These are phyloP conservation scores for Ariolimax columbianus DNA, from an alignment of 2,888 invertebrate genomes.

Conservation along the genomic window DNA sequence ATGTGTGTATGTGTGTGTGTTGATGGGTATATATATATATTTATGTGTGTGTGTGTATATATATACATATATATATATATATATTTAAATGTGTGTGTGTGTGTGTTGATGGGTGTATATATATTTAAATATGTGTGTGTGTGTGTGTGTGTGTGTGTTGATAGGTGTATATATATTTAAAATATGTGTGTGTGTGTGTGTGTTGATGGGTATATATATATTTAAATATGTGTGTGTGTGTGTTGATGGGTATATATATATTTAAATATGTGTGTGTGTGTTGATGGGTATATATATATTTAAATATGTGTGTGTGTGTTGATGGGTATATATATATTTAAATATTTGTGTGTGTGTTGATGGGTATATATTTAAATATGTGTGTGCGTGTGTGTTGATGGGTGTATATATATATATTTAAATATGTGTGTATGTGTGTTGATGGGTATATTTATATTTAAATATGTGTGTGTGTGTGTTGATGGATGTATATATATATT, in stretches of 20 bases:
- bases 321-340: background rate
- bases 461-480: background rate
- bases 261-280: too few species aligned
- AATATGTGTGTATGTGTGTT: background rate
- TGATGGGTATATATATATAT: background rate
- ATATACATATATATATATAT: background rate
- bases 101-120: background rate
- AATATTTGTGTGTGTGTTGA: background rate
- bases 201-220: background rate
- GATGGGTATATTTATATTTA: background rate
- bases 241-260: background rate
- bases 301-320: background rate
- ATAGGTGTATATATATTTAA: background rate
- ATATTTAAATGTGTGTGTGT: background rate
- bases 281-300: background rate
- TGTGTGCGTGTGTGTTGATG: conserved; percentile 29
- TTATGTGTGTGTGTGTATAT: background rate
- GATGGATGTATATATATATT: background rate
- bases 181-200: background rate
- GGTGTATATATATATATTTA: too few species aligned
- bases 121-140: background rate
- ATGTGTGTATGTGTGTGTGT: background rate
- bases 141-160: too few species aligned
- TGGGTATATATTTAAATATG: background rate
- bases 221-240: conserved; percentile 9